A percentile compares a stretch with the other conserved stretches of the same genome.
phyloP scores from a whole-genome alignment of 35 echinoderm and acorn worm species.

The Lytechinus pictus region DNA sequence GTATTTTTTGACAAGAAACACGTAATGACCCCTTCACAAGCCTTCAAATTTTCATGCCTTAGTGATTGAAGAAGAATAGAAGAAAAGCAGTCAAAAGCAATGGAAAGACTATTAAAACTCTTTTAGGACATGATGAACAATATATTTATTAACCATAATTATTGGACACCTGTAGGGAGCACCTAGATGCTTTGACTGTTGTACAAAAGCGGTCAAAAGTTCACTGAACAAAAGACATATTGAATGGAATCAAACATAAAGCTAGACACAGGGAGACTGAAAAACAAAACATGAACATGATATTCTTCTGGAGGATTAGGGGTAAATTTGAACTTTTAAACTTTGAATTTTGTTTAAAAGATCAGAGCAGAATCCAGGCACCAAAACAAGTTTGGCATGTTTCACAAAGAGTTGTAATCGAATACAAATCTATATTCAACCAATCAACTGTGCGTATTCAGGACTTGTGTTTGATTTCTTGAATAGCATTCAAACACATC shows the following conservation, averaged over 20 bases:
- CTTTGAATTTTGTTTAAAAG: background rate
- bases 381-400: background rate
- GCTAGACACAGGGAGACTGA: background rate
- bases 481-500: too few species aligned
- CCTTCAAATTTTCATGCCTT: too few species aligned
- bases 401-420: background rate
- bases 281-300: conserved; percentile 4
- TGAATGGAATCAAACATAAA: background rate
- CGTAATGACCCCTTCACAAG: too few species aligned
- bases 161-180: background rate
- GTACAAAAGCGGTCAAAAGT: background rate
- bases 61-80: too few species aligned
- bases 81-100: background rate
- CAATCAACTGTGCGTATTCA: too few species aligned
- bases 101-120: background rate
- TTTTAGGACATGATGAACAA: background rate
- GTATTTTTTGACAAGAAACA: too few species aligned
- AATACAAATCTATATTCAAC: too few species aligned
- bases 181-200: background rate
- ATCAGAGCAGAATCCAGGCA: background rate
- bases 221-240: background rate
- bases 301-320: background rate
- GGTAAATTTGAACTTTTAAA: background rate
- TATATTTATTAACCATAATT: background rate
- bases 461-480: too few species aligned